A percentile compares a stretch with the other conserved stretches of the same genome.
Conservation (phyloP, 1,140 invertebrate genomes). For the Aphaenogaster ashmeadi region DNA sequence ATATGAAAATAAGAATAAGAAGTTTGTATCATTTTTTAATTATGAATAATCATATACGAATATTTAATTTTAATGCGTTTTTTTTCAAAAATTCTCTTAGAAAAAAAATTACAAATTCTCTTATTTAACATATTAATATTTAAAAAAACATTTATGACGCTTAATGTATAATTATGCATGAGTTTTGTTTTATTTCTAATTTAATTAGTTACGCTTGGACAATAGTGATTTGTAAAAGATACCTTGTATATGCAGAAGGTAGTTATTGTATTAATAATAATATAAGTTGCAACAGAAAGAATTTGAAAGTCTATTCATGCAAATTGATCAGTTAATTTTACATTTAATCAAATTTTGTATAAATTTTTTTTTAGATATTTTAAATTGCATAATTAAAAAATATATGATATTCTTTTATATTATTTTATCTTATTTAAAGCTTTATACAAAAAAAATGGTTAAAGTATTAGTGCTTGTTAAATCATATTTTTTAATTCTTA, state of each 20-base stretch:
- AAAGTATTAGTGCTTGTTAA: neutral
- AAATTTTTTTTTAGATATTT: neutral
- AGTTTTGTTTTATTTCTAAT: conserved; percentile 12
- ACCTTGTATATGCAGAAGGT: conserved; percentile 77
- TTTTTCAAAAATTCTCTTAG: neutral
- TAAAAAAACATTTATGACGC: neutral
- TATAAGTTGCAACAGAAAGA: conserved; percentile 18
- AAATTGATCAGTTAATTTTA: neutral
- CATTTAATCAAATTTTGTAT: neutral
- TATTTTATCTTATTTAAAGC: neutral
- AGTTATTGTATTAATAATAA: conserved; percentile 2
- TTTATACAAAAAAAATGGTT: neutral
- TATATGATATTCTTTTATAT: neutral
- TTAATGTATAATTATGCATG: neutral
- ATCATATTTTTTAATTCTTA: neutral
- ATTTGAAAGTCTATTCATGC: neutral
- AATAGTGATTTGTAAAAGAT: conserved; percentile 90
- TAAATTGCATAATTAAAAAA: neutral
- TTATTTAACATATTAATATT: neutral
- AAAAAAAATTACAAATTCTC: too few relatives aligned
- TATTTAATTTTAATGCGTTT: neutral
- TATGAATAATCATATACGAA: neutral
- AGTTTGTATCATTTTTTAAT: neutral
- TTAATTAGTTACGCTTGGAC: conserved; percentile 93
- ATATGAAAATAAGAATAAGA: neutral